phyloP scores from a whole-genome alignment of 1,140 invertebrate genomes.

The Cyclargus thomasi region DNA sequence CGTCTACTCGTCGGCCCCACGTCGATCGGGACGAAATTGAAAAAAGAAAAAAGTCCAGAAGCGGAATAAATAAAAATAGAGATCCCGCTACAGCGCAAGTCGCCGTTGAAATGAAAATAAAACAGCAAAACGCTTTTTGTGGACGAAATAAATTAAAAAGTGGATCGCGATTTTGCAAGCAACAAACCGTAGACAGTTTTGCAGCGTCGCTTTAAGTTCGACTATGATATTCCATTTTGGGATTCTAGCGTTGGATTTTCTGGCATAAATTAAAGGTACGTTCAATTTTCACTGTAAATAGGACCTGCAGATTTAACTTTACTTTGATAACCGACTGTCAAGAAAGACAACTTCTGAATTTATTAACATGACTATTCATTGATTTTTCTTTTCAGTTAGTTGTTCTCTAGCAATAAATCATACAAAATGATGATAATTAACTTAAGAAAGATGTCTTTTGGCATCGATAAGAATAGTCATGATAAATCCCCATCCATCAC shows the following conservation, averaged over 20 bases:
- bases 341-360: too few species aligned
- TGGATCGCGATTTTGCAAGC: constrained; percentile 66
- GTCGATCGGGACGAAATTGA: constrained; percentile 70
- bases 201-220: constrained; percentile 28
- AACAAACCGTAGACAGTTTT: constrained; percentile 38
- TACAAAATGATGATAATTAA: not conserved
- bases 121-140: constrained; percentile 71
- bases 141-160: constrained; percentile 75
- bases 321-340: too few species aligned
- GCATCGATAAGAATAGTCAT: too few species aligned
- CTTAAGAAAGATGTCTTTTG: not conserved
- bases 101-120: constrained; percentile 74
- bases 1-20: constrained; percentile 63
- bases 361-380: too few species aligned
- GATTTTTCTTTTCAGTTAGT: not conserved
- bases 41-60: constrained; percentile 60
- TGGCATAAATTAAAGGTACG: not conserved
- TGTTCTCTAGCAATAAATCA: not conserved
- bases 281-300: not conserved
- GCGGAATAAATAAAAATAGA: constrained; percentile 74
- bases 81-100: constrained; percentile 73
- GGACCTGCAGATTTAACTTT: too few species aligned
- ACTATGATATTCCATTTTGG: constrained; percentile 25
- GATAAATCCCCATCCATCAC: not conserved
- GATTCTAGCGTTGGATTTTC: not conserved